Evolutionary conservation across 2,888 invertebrate species (phyloP), one percentile per base, ranked within the genome.

Genomic region (Steinernema scapterisci): DNA sequence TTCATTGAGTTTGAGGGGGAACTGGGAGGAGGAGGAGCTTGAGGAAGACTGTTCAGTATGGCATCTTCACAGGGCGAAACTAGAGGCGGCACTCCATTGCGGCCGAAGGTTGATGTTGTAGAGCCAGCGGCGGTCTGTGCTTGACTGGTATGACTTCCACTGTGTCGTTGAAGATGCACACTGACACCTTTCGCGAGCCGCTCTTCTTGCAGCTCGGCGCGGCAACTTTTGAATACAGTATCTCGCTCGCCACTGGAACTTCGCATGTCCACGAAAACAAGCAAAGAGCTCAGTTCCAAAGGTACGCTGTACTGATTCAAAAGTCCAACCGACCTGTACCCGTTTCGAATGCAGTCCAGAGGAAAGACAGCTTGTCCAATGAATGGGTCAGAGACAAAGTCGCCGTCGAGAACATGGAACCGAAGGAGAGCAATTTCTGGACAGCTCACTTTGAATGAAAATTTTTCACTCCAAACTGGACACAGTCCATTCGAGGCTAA

Each of bases 291-390:
- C 73, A 99, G 90, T 88, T 97, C 97, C 71, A 96, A 89, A 84
- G 95, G 94, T 89, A 97, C 97, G 78, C 94, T 94, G 88, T 91
- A 94, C 45, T 92, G 93, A 88, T 99, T 99, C 81, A 92, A 92
- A 75, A 99, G 90, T 11, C 93, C 92, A 19, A 99, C 92, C 88
- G 96, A 95, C 74, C 97, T 91, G 89, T 93, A 96, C 0, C 99
- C 87, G 21, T 80, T 78, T 23, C 87, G 76, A 13, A 87, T 77
- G 70, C 81, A 84, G 73, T 88, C 89, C 82, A 95, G 91, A 0
- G 97, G 95, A 89, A 92, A 95, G 13, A 94, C 94, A 51, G 95
- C 94, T 89, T 99, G 97, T 0, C 97, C 97, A 77, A 97, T 93
- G 88, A 97, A 95, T 90, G 95, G 95, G 13, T 92, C 89, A 0